Evolutionary conservation across 64 coral and sea anemone genomes (phyloP).

Genomic region (Trachythela sp.): DNA sequence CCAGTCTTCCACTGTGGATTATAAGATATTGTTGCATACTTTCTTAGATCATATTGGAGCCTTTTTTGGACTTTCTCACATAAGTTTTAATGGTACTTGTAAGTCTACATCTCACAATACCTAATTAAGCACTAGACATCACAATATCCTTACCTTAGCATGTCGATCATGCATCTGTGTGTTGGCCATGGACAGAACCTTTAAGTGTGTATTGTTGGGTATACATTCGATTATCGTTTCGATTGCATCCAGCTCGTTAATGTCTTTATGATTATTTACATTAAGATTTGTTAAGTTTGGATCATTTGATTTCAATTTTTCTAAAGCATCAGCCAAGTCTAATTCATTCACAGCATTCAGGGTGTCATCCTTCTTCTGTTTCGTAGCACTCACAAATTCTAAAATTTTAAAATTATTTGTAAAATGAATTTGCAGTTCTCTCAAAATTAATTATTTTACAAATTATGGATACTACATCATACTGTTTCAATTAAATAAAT

Average conservation of each 20-base stretch:
- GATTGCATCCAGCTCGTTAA: slow-evolving; percentile 28
- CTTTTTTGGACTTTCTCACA: too few species aligned
- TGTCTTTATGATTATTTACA: slow-evolving; percentile 88
- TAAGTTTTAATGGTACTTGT: too few species aligned
- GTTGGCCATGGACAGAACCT: background rate
- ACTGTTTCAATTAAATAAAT: too few species aligned
- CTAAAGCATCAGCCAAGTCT: slow-evolving; percentile 74
- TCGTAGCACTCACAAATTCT: slow-evolving; percentile 79
- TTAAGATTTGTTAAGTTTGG: slow-evolving; percentile 63
- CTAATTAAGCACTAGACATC: too few species aligned
- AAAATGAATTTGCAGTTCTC: background rate
- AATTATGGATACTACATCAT: too few species aligned
- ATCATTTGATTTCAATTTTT: slow-evolving; percentile 75
- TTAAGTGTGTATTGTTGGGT: background rate
- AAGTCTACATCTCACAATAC: background rate
- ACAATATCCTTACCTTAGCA: background rate
- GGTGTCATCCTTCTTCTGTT: slow-evolving; percentile 63
- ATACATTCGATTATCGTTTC: background rate
- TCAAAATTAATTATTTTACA: background rate
- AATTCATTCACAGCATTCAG: slow-evolving; percentile 92
- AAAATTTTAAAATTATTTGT: background rate
- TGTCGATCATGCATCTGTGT: background rate
- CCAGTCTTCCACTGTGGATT: too few species aligned
- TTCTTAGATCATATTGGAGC: too few species aligned
- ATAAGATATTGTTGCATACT: too few species aligned